Conservation (phyloP, 2,797 vertebrate species). For the Mycteria americana region DNA sequence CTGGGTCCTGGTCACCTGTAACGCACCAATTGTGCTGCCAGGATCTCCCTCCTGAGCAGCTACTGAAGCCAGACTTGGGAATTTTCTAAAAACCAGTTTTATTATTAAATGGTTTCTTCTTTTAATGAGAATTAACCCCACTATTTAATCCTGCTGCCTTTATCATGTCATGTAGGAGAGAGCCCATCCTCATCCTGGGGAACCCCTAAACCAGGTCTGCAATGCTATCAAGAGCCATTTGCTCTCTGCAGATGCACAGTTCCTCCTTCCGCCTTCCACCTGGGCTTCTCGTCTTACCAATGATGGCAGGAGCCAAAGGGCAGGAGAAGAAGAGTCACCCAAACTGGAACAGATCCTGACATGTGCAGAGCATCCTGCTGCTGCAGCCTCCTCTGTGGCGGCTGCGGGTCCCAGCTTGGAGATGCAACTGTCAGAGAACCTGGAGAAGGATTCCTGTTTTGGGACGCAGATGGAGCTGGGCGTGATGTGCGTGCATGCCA, state of each 20-base stretch:
- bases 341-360: neutral
- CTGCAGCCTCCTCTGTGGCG: rapidly evolving
- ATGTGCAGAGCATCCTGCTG: rapidly evolving
- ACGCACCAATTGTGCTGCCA: rapidly evolving
- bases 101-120: neutral
- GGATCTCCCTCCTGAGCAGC: neutral
- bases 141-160: neutral
- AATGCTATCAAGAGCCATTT: neutral
- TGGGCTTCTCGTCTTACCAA: neutral
- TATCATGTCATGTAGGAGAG: neutral
- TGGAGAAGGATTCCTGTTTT: neutral
- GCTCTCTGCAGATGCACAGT: neutral
- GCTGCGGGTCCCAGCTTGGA: neutral
- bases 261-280: neutral
- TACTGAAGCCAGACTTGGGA: neutral
- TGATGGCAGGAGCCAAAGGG: neutral
- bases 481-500: rapidly evolving
- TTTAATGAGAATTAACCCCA: neutral
- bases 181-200: neutral
- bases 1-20: neutral
- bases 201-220: neutral
- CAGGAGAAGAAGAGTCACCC: neutral
- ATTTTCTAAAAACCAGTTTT: neutral
- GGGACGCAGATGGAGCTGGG: neutral
- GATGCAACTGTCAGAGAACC: too few relatives aligned